Evolutionary conservation across 2,888 invertebrate genomes (phyloP).

Genomic region (Cerceris rybyensis): DNA sequence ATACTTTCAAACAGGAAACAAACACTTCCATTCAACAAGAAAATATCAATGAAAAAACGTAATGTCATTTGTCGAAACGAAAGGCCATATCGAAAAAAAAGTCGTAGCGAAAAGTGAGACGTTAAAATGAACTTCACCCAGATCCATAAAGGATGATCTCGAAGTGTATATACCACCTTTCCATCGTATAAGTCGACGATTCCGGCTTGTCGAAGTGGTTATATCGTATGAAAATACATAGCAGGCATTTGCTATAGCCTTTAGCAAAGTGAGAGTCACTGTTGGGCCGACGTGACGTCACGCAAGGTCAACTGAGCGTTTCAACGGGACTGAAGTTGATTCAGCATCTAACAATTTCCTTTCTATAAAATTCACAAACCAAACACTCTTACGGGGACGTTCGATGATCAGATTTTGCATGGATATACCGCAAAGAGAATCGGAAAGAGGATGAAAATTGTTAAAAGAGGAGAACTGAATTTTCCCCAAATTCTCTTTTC

Average conservation of each 20-base stretch:
- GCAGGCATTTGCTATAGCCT: not conserved
- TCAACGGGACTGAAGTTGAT: constrained; percentile 61
- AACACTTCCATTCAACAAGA: not conserved
- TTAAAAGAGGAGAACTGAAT: no score
- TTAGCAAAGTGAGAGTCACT: constrained; percentile 62
- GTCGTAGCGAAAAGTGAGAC: not conserved
- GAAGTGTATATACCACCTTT: not conserved
- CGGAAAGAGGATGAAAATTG: not conserved
- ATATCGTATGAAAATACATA: constrained; percentile 44
- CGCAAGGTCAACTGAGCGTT: constrained; percentile 60
- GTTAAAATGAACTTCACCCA: not conserved
- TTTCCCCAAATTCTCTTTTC: no score
- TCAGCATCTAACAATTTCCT: constrained; percentile 57
- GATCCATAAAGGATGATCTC: not conserved
- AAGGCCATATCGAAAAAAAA: not conserved
- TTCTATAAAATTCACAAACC: constrained; percentile 44
- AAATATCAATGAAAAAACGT: not conserved
- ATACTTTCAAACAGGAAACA: no score
- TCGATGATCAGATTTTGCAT: not conserved
- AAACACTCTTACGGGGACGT: not conserved
- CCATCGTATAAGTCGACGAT: constrained; percentile 5
- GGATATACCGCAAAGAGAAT: not conserved
- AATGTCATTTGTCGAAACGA: not conserved
- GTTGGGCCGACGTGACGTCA: constrained; percentile 59
- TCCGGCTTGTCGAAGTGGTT: constrained; percentile 10